Base-by-base conservation (phyloP, 2,113 vertebrate species). In the Macquaria australasica region DNA sequence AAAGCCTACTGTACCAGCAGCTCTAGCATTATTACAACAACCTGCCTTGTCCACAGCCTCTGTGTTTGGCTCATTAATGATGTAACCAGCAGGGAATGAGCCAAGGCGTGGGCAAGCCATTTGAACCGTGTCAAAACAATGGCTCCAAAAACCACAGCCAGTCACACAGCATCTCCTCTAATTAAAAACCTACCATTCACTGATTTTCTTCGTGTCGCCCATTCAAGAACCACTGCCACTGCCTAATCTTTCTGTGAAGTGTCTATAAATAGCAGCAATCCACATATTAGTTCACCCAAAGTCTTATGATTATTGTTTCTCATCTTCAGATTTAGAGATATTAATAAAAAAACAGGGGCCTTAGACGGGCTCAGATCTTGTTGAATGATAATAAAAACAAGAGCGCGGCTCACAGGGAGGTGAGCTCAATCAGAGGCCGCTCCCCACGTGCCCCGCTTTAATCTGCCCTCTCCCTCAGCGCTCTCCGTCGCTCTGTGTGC, bases 11-110 rank as follows among this genome's bases (percentile, higher is more conserved):
- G 72, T 80, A 28, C 53, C 73, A 78, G 23, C 70, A 31, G 68
- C 71, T 75, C 77, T 63, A 59, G 43, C 77, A 60, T 79, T 77
- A 75, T 76, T 45, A 28, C 69, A 50, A 84, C 85, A 85, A 84
- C 60, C 77, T 85, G 82, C 66, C 78, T 71, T 71, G 51, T 79
- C 51, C 79, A 34, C 78, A 55, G 73, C 60, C 59, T 63, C 81
- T 56, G 77, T 69, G 81, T 87, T 87, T 69, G 82, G 58, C 84
- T 92, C 91, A 83, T 89, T 87, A 85, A 85, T 91, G 88, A 89
- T 83, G 83, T 82, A 91, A 91, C 81, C 80, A 43, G 88, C 71
- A 51, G 73, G 80, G 75, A 84, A 3, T 8, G 78, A 90, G 85
- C 89, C 58, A 82, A 87, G 41, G 82, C 70, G 67, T 83, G 73